Conservation (phyloP, 2,888 invertebrate species). For the Sminthurinus aureus region DNA sequence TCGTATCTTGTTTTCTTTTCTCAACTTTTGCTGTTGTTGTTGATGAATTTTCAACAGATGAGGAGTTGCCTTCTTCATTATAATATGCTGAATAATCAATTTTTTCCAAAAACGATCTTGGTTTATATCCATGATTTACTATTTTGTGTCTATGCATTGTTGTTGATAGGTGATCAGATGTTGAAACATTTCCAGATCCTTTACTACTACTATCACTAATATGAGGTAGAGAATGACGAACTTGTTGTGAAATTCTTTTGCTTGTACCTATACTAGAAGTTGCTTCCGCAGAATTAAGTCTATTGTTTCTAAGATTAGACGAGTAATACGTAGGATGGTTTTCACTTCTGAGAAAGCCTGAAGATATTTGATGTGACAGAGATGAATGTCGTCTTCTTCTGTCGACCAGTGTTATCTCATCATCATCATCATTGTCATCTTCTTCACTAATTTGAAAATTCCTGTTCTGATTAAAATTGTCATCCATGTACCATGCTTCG, state of each 20-base stretch:
- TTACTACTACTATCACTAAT: not conserved
- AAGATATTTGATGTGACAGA: not conserved
- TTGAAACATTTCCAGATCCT: not conserved
- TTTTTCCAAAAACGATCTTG: slow-evolving; percentile 14
- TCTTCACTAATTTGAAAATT: not conserved
- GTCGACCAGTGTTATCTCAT: not conserved
- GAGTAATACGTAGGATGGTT: not conserved
- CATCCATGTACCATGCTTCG: not conserved
- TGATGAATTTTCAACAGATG: not conserved
- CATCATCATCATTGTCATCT: not conserved
- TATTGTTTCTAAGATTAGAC: not conserved
- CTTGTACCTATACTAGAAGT: not conserved
- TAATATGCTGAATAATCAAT: slow-evolving; percentile 22
- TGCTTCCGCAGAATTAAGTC: not conserved
- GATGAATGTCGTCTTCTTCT: not conserved
- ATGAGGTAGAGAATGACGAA: slow-evolving; percentile 12
- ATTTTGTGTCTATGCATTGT: not conserved
- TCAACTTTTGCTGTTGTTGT: too few species aligned
- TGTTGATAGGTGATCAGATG: not conserved
- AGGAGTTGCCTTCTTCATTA: not conserved
- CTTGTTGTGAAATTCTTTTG: not conserved
- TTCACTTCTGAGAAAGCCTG: not conserved
- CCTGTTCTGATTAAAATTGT: not conserved
- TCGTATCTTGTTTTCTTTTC: too few species aligned
- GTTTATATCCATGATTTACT: not conserved